phyloP scores from a whole-genome alignment of 2,113 vertebrate species.

The Nansenia antarctica region DNA sequence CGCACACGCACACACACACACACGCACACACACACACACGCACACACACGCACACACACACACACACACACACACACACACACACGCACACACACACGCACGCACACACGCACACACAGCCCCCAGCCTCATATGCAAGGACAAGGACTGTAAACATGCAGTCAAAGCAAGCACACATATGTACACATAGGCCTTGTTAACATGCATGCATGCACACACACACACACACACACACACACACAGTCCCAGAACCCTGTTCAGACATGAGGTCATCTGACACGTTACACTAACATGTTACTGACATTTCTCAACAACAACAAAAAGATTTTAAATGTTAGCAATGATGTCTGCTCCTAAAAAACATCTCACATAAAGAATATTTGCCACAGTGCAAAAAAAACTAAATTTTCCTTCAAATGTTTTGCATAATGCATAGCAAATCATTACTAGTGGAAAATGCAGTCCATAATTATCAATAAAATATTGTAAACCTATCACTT shows the following conservation, averaged over 20 bases:
- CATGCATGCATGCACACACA: not conserved
- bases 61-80: conserved; percentile 30
- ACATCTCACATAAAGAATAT: not conserved
- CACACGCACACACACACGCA: conserved; percentile 6
- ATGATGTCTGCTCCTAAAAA: not conserved
- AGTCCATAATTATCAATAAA: not conserved
- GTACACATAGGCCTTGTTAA: conserved; percentile 2
- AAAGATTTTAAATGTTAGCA: not conserved
- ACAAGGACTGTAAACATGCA: conserved; percentile 33
- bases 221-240: conserved; percentile 3
- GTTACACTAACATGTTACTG: not conserved
- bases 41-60: conserved; percentile 11
- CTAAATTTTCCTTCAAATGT: not conserved
- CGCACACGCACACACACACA: conserved; percentile 10
- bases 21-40: conserved; percentile 17
- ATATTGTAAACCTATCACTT: conserved; percentile 17
- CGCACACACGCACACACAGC: conserved; percentile 24
- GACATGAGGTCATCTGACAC: conserved; percentile 6
- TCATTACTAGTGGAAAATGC: not conserved
- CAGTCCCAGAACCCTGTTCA: not conserved
- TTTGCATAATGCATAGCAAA: not conserved
- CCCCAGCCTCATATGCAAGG: conserved; percentile 37
- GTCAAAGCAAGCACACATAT: conserved; percentile 7
- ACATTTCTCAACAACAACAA: not conserved
- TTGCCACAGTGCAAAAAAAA: not conserved